phyloP scores from a whole-genome alignment of 2,113 vertebrate species.

The Megalops atlanticus region DNA sequence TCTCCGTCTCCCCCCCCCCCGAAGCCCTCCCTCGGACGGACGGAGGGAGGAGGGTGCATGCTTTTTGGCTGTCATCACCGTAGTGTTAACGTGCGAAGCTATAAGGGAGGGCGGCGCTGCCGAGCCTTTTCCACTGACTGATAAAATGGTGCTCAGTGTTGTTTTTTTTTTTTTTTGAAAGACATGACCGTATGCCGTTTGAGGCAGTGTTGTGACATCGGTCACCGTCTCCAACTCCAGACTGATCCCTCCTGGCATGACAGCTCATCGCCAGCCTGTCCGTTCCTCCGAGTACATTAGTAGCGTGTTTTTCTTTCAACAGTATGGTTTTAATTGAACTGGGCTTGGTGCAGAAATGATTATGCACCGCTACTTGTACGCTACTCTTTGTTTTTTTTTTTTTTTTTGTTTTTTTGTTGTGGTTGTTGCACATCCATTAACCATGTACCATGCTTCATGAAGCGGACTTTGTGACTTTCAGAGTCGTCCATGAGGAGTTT shows the following conservation, averaged over 20 bases:
- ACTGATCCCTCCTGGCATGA: too few species aligned
- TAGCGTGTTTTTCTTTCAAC: too few species aligned
- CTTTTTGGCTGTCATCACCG: background rate
- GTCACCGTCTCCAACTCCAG: too few species aligned
- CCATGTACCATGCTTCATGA: background rate
- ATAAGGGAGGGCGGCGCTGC: background rate
- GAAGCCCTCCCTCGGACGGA: conserved; percentile 19
- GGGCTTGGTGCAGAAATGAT: background rate
- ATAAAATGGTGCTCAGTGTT: background rate
- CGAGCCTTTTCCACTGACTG: background rate
- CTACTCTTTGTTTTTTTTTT: too few species aligned
- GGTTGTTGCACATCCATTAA: background rate
- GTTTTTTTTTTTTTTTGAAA: too few species aligned
- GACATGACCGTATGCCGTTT: background rate
- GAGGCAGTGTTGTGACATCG: background rate
- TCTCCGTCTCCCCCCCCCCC: conserved; percentile 42
- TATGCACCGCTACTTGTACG: background rate
- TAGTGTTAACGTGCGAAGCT: background rate
- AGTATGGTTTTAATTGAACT: background rate
- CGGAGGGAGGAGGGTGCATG: conserved; percentile 19
- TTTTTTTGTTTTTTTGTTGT: background rate
- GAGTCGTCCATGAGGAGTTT: background rate
- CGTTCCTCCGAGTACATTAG: too few species aligned
- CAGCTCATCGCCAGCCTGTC: too few species aligned
- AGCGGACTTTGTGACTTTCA: background rate